Evolutionary conservation across 2,113 vertebrate species (phyloP), one percentile per base, ranked within the genome.

Genomic region (Prunella fulvescens): DNA sequence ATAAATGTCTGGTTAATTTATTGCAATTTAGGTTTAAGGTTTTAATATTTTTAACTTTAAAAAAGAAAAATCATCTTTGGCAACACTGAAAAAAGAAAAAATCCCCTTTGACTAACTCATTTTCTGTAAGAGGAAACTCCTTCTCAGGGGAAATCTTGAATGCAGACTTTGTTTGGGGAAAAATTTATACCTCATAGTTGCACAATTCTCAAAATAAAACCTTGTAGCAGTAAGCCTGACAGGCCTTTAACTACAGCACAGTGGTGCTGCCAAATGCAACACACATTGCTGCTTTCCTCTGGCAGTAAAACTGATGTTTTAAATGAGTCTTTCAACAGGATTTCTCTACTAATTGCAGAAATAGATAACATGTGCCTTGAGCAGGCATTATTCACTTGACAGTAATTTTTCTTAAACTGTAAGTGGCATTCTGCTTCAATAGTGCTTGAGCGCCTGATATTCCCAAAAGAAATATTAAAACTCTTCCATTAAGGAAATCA

Each of bases 311-410:
- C 40, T 88, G 78, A 84, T 96, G 71, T 77, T 97, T 93, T 81
- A 97, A 97, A 94, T 90, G 64, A 97, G 91, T 96, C 54, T 89
- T 97, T 91, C 85, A 93, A 93, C 33, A 85, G 50, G n/a, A 80
- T 76, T 88, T 97, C 84, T 96, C 86, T 82, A 8, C 69, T 97
- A 96, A 98, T 97, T 97, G 96, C 81, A 94, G 83, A 96, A 97
- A 96, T 95, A 97, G 93, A 96, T 96, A 97, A 66, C 31, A 47
- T 95, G 81, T 64, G 92, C 91, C 92, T 95, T 92, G 74, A 95
- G 53, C 79, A 95, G 70, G 48, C 81, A 95, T 94, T 96, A 96
- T 96, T 97, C 86, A 92, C 95, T 96, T 82, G 86, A 93, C 93
- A 88, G 85, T 64, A 88, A 86, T 95, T 95, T 97, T 96, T 96